Evolutionary conservation across 2,113 vertebrate species (phyloP).

Genomic region (Hyperopisus bebe): DNA sequence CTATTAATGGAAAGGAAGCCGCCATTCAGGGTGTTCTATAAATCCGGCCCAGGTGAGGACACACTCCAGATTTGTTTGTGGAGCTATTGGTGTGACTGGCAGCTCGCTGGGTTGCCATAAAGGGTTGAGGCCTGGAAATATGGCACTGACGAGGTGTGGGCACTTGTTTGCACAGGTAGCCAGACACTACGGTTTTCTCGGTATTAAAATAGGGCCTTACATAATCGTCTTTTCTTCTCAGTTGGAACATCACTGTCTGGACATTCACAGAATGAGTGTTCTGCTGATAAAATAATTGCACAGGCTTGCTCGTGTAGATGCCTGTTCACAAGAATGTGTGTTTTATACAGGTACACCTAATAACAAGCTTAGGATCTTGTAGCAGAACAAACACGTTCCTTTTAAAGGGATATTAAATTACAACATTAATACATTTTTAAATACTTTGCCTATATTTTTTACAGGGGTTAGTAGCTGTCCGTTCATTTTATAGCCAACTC

Average conservation of each 20-base stretch:
- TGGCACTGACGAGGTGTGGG: not conserved
- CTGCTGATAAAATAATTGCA: not conserved
- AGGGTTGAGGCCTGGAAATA: not conserved
- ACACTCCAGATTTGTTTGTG: not conserved
- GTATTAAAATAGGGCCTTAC: conserved; percentile 17
- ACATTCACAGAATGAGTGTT: not conserved
- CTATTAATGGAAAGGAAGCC: not conserved
- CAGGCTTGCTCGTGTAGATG: not conserved
- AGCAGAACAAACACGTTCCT: not conserved
- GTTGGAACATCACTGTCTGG: not conserved
- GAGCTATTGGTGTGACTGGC: not conserved
- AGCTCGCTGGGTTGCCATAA: not conserved
- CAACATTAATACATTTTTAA: not conserved
- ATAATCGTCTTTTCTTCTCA: conserved; percentile 7
- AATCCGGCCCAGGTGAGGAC: not conserved
- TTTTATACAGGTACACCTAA: conserved; percentile 11
- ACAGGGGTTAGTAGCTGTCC: not conserved
- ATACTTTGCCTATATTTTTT: not conserved
- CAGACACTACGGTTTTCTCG: not conserved
- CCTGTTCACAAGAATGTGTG: not conserved
- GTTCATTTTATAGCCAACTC: not conserved
- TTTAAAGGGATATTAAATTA: not conserved
- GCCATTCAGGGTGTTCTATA: not conserved
- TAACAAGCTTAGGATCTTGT: not conserved
- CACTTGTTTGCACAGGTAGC: not conserved